Conservation (phyloP, 2,888 invertebrate species). For the Thumatha senex region DNA sequence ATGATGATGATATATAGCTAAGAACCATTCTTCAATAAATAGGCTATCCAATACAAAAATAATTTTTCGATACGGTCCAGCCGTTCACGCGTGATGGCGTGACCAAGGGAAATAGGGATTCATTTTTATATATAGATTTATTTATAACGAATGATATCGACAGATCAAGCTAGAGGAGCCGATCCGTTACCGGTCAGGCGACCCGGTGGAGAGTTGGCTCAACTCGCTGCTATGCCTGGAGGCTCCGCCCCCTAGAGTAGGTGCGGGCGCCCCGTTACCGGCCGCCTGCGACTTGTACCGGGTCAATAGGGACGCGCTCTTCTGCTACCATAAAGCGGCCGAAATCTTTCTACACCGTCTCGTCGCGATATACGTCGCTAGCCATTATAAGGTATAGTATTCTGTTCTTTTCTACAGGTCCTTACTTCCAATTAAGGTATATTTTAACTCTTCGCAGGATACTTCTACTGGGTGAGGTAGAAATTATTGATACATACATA, state of each 20-base stretch:
- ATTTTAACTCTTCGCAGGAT: no score
- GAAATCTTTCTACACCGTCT: conserved; percentile 96
- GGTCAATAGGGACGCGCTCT: conserved; percentile 94
- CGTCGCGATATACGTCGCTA: conserved; percentile 97
- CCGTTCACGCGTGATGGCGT: no score
- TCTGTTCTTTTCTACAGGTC: not conserved
- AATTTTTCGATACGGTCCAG: no score
- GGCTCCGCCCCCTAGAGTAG: conserved; percentile 86
- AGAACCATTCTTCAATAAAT: no score
- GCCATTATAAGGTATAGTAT: conserved; percentile 94
- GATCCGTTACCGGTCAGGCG: conserved; percentile 95
- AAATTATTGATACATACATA: no score
- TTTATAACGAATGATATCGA: not conserved
- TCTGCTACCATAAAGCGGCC: conserved; percentile 97
- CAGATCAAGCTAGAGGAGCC: conserved; percentile 95
- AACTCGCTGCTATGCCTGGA: conserved; percentile 95
- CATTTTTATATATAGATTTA: no score
- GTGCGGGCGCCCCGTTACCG: conserved; percentile 95
- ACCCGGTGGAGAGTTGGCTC: conserved; percentile 96
- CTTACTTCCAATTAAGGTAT: no score
- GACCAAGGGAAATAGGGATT: no score
- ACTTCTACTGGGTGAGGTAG: no score
- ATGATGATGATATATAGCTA: no score
- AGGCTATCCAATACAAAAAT: no score
- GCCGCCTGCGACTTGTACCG: conserved; percentile 94